phyloP scores from a whole-genome alignment of 2,888 invertebrate species.

The Saturnia pavonia region DNA sequence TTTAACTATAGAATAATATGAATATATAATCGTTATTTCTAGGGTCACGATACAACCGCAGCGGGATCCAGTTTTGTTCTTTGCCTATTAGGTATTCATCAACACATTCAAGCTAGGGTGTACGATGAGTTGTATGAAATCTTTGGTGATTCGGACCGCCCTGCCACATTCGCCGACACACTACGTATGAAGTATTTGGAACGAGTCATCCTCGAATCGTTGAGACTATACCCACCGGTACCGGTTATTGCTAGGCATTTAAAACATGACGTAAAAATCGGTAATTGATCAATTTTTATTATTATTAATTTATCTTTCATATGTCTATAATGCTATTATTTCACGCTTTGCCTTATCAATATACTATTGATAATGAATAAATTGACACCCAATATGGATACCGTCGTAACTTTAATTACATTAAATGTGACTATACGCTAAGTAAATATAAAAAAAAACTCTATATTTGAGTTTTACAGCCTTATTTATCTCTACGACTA shows the following conservation, averaged over 20 bases:
- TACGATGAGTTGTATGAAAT: conserved; percentile 88
- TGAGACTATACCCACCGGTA: conserved; percentile 90
- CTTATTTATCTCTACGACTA: too few relatives aligned
- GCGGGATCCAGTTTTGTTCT: conserved; percentile 94
- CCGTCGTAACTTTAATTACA: too few relatives aligned
- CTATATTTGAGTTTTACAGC: too few relatives aligned
- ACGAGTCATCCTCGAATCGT: conserved; percentile 88
- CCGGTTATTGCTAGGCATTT: conserved; percentile 89
- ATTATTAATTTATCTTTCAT: not conserved
- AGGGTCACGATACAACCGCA: conserved; percentile 79
- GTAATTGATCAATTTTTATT: conserved; percentile 51
- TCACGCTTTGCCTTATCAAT: not conserved
- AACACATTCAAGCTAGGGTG: conserved; percentile 88
- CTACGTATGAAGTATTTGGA: conserved; percentile 91
- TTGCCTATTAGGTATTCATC: conserved; percentile 90
- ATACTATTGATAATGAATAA: not conserved
- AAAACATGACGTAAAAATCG: conserved; percentile 85
- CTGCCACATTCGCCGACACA: conserved; percentile 89
- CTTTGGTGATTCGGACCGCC: conserved; percentile 89
- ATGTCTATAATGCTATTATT: not conserved
- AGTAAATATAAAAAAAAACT: too few relatives aligned
- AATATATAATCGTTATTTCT: not conserved
- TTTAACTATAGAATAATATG: not conserved
- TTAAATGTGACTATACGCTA: too few relatives aligned
- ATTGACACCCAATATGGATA: too few relatives aligned